Conservation (phyloP, 2,113 vertebrate species). For the Paramisgurnus dabryanus region DNA sequence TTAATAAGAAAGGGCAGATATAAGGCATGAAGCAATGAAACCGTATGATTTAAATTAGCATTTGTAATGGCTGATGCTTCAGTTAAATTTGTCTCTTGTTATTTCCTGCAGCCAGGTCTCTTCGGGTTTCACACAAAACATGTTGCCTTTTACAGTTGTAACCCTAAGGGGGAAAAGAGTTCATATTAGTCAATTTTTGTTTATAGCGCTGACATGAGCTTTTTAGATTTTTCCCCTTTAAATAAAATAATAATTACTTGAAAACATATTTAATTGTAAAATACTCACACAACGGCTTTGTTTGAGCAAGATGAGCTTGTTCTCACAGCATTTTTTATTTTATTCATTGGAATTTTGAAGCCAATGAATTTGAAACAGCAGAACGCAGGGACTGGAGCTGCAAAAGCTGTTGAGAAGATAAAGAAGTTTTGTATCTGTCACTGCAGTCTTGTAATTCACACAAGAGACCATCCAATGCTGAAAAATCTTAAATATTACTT, state of each 20-base stretch:
- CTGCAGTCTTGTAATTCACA: background rate
- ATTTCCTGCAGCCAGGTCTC: background rate
- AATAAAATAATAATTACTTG: background rate
- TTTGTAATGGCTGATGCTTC: background rate
- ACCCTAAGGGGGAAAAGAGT: constrained; percentile 9
- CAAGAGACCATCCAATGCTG: too few relatives aligned
- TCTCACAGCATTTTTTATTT: background rate
- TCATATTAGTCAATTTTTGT: background rate
- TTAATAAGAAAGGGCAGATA: background rate
- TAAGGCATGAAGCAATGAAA: background rate
- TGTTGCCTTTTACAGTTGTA: background rate
- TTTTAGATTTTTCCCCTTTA: background rate
- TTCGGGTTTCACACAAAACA: constrained; percentile 17
- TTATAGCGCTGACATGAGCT: background rate
- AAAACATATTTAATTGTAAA: too few relatives aligned
- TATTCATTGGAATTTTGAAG: background rate
- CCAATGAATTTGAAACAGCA: background rate
- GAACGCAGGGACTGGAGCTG: background rate
- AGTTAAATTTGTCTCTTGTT: too few relatives aligned
- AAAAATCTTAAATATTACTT: too few relatives aligned
- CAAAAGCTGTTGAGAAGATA: background rate
- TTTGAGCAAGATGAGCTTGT: background rate
- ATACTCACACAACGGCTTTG: background rate
- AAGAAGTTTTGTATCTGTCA: background rate
- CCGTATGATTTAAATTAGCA: background rate